phyloP scores from a whole-genome alignment of 2,888 invertebrate species.

The Lomographa bimaculata region DNA sequence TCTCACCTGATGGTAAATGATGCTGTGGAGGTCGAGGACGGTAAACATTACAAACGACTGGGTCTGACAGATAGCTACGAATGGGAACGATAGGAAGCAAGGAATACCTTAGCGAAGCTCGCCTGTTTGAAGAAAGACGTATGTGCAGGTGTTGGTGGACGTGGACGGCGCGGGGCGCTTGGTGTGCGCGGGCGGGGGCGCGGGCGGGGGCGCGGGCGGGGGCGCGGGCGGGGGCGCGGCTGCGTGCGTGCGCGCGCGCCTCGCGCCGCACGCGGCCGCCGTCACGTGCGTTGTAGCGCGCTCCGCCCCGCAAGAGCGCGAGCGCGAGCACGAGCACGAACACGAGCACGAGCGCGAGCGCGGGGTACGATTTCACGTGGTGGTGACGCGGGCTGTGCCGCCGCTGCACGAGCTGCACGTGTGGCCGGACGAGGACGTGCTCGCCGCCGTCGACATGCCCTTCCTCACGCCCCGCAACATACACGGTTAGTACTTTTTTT shows the following conservation, averaged over 20 bases:
- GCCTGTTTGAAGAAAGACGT: no score
- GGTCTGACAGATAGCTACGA: no score
- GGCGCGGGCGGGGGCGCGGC: slow-evolving; percentile 33
- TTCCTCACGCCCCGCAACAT: slow-evolving; percentile 90
- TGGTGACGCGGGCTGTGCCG: slow-evolving; percentile 64
- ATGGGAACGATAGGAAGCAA: no score
- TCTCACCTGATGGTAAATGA: no score
- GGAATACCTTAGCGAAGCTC: no score
- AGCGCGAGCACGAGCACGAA: no score
- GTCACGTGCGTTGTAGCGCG: slow-evolving; percentile 84
- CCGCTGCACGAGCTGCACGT: slow-evolving; percentile 88
- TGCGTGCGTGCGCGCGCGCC: slow-evolving; percentile 38
- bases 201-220: slow-evolving; percentile 46
- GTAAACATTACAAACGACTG: no score
- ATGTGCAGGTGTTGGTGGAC: slow-evolving; percentile 56
- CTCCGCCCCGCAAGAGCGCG: no score
- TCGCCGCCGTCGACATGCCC: slow-evolving; percentile 89
- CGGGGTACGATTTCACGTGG: slow-evolving; percentile 53
- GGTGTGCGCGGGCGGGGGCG: slow-evolving; percentile 26
- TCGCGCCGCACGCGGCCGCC: slow-evolving; percentile 83
- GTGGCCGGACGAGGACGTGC: slow-evolving; percentile 92
- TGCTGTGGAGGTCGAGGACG: no score
- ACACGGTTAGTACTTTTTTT: slow-evolving; percentile 90
- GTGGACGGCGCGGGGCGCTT: slow-evolving; percentile 44
- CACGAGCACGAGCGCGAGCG: no score